Percentiles rank a stretch among this genome's conserved stretches.
Evolutionary conservation across 2,888 invertebrate genomes (phyloP).

Genomic region (Tryphoninae sp.): DNA sequence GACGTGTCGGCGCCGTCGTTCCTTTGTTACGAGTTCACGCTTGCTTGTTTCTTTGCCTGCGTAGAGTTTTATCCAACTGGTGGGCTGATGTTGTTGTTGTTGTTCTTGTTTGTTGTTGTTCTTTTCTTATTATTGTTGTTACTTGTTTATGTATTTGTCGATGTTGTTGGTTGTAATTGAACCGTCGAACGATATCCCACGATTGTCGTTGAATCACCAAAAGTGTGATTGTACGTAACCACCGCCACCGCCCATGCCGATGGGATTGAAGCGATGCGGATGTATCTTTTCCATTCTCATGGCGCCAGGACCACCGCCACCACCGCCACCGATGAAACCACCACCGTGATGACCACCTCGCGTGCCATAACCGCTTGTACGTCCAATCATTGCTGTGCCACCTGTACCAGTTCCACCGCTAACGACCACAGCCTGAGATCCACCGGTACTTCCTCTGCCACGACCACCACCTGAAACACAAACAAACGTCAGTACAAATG

Average conservation of each 20-base stretch:
- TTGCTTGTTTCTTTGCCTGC: not conserved
- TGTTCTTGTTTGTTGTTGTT: not conserved
- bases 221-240: constrained; percentile 80
- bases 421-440: constrained; percentile 58
- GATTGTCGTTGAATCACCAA: constrained; percentile 75
- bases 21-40: not conserved
- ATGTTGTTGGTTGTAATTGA: constrained; percentile 16
- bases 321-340: constrained; percentile 74
- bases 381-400: constrained; percentile 73
- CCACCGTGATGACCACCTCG: constrained; percentile 77
- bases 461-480: constrained; percentile 74
- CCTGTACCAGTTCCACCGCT: constrained; percentile 62
- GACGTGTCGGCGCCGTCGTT: too few relatives aligned
- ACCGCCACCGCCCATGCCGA: constrained; percentile 78
- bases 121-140: not conserved
- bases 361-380: constrained; percentile 76
- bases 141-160: constrained; percentile 7
- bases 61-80: not conserved
- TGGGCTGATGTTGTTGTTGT: not conserved
- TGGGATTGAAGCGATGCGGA: constrained; percentile 80
- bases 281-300: constrained; percentile 81
- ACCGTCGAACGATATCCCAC: constrained; percentile 45
- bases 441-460: constrained; percentile 64
- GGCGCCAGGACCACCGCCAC: constrained; percentile 77
- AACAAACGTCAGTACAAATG: constrained; percentile 45